phyloP scores from a whole-genome alignment of 2,888 invertebrate species.

The Ctenicera cuprea region DNA sequence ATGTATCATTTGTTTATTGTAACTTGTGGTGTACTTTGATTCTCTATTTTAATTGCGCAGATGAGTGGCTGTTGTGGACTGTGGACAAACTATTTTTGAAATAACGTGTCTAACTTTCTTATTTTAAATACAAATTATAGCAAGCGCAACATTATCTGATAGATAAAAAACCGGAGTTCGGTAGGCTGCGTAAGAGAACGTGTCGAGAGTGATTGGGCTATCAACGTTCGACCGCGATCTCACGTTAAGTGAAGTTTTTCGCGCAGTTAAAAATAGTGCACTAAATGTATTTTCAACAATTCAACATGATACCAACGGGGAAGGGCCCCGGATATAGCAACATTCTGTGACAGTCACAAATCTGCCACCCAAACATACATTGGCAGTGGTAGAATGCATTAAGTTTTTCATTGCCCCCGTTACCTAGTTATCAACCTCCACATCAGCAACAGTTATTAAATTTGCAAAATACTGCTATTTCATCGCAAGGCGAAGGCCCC shows the following conservation, averaged over 20 bases:
- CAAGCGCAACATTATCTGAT: too few species aligned
- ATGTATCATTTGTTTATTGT: too few species aligned
- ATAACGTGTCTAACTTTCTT: too few species aligned
- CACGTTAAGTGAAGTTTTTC: background rate
- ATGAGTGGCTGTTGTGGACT: too few species aligned
- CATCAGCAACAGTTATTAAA: background rate
- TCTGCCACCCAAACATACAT: background rate
- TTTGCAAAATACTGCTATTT: background rate
- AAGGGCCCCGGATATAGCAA: background rate
- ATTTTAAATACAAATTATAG: too few species aligned
- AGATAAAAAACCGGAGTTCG: too few species aligned
- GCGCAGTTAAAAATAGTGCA: background rate
- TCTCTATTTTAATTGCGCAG: too few species aligned
- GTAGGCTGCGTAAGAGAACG: background rate
- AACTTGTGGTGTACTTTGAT: too few species aligned
- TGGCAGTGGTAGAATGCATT: slow-evolving; percentile 6
- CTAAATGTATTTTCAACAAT: background rate
- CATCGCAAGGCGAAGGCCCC: background rate
- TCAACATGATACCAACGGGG: background rate
- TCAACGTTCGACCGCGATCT: background rate
- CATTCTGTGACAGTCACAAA: background rate
- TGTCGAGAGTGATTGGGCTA: slow-evolving; percentile 2
- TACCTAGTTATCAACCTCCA: background rate
- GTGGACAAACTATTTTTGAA: too few species aligned
- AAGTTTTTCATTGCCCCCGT: background rate